These are phyloP conservation scores for Myotis vivesi DNA, from an alignment of 2,797 vertebrate species.

Conservation along the genomic window DNA sequence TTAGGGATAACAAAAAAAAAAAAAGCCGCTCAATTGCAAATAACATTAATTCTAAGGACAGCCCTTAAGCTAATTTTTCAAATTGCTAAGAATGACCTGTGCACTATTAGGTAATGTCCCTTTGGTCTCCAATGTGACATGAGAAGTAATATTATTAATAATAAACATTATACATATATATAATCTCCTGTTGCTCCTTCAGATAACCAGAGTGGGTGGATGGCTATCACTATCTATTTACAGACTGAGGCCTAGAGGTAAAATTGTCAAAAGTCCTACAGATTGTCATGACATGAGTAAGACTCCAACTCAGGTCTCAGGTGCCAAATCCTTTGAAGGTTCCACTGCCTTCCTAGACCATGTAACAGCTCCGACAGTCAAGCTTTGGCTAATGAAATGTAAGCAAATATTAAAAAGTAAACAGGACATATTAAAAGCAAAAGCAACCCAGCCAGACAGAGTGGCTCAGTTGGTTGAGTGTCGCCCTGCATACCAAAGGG, in stretches of 20 bases:
- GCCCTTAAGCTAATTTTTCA: neutral
- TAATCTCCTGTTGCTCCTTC: neutral
- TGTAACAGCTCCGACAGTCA: neutral
- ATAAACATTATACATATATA: neutral
- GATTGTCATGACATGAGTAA: neutral
- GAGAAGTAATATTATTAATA: neutral
- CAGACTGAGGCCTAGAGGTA: neutral
- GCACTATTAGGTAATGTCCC: too few relatives aligned
- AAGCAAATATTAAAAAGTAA: neutral
- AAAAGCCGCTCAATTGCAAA: neutral
- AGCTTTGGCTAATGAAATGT: neutral
- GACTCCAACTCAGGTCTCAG: neutral
- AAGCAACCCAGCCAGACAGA: neutral
- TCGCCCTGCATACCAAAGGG: neutral
- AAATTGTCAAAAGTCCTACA: neutral
- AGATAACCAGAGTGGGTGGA: neutral
- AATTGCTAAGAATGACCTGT: neutral
- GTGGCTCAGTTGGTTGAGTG: neutral
- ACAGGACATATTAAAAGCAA: neutral
- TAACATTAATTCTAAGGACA: neutral
- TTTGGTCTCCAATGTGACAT: neutral
- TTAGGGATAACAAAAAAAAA: neutral
- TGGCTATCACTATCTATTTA: neutral
- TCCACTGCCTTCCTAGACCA: neutral
- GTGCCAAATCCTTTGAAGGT: neutral